phyloP scores from a whole-genome alignment of 2,888 invertebrate genomes.

The Cheilosia variabilis region DNA sequence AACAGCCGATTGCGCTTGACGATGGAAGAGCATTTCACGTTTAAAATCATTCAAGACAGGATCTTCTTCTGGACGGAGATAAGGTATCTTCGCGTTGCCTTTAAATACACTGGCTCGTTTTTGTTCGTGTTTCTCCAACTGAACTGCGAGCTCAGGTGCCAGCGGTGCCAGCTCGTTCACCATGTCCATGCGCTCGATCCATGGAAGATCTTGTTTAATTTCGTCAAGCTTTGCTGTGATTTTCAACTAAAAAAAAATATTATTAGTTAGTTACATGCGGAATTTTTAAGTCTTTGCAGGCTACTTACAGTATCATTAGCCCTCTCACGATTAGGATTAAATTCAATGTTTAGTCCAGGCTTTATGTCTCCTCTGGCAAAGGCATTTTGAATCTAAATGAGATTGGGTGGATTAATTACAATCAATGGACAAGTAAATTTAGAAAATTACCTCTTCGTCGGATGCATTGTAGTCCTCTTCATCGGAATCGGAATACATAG shows the following conservation, averaged over 20 bases:
- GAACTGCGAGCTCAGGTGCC: conserved; percentile 92
- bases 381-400: conserved; percentile 92
- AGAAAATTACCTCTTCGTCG: conserved; percentile 52
- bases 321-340: conserved; percentile 85
- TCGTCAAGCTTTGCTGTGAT: conserved; percentile 89
- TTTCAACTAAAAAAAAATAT: conserved; percentile 77
- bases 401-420: background rate
- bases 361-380: conserved; percentile 93
- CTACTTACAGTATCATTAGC: conserved; percentile 90
- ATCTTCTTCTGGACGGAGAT: conserved; percentile 88
- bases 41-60: conserved; percentile 95
- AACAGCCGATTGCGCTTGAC: conserved; percentile 95
- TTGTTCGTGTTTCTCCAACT: conserved; percentile 90
- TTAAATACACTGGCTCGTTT: conserved; percentile 87
- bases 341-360: conserved; percentile 91
- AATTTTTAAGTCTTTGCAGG: background rate
- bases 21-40: conserved; percentile 93
- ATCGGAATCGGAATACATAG: conserved; percentile 59
- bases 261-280: background rate
- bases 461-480: conserved; percentile 62
- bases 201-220: conserved; percentile 89
- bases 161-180: conserved; percentile 90
- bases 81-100: conserved; percentile 88
- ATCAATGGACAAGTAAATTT: background rate
- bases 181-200: conserved; percentile 94